These are phyloP conservation scores for Chiloscyllium punctatum DNA, from an alignment of 2,797 vertebrate genomes.

Conservation along the genomic window DNA sequence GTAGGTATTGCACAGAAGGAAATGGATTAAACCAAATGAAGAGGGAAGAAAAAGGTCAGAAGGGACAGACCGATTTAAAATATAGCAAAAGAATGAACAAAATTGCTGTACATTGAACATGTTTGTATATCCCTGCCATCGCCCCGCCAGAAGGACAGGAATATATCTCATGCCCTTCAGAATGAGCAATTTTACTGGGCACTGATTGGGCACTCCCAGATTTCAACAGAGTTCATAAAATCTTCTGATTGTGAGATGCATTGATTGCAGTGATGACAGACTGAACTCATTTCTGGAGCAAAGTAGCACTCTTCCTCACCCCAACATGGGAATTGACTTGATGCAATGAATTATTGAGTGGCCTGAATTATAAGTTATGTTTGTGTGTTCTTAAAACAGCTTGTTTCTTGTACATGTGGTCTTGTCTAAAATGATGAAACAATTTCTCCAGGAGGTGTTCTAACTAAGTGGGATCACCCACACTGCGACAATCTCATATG, in stretches of 20 bases:
- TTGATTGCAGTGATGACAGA: too few species aligned
- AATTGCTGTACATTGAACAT: neutral
- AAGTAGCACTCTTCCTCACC: neutral
- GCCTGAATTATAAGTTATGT: neutral
- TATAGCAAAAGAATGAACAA: neutral
- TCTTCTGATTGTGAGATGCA: neutral
- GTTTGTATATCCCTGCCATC: neutral
- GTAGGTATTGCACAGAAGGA: conserved; percentile 17
- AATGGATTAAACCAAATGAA: neutral
- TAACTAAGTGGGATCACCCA: neutral
- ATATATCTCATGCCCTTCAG: neutral
- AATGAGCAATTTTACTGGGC: neutral
- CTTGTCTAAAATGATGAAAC: neutral
- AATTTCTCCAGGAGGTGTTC: neutral
- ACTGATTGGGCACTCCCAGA: neutral
- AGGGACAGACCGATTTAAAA: neutral
- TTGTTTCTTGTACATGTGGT: neutral
- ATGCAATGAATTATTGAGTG: neutral
- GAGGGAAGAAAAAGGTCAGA: conserved; percentile 21
- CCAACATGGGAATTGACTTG: neutral
- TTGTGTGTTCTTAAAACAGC: neutral
- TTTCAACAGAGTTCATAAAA: neutral
- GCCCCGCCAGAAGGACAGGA: conserved; percentile 43
- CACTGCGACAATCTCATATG: neutral
- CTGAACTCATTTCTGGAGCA: neutral